These are phyloP conservation scores for Pyrgilauda ruficollis DNA, from an alignment of 2,113 vertebrate species.

Conservation along the genomic window DNA sequence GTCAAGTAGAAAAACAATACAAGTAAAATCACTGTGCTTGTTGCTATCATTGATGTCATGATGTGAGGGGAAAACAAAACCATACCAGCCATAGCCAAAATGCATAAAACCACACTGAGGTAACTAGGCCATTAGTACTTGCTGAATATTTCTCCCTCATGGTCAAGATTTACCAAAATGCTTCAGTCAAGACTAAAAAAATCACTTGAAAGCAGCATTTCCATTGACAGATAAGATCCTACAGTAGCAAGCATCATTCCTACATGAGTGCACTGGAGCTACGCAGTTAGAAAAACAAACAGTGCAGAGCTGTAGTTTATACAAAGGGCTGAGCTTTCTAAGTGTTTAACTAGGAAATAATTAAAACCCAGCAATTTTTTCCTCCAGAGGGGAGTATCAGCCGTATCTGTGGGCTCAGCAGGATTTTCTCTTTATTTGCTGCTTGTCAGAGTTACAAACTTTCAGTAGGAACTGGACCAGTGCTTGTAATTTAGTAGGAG, in stretches of 20 bases:
- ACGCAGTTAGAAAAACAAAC: not conserved
- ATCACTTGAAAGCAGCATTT: not conserved
- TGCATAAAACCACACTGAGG: not conserved
- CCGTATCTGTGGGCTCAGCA: not conserved
- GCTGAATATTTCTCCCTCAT: not conserved
- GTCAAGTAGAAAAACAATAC: not conserved
- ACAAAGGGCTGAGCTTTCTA: not conserved
- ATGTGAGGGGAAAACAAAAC: not conserved
- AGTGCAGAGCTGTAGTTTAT: not conserved
- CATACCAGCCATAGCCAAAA: not conserved
- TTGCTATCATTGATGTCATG: not conserved
- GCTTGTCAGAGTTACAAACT: not conserved
- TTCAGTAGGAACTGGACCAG: not conserved
- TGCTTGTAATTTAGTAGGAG: conserved; percentile 14
- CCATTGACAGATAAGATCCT: not conserved
- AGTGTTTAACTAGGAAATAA: not conserved
- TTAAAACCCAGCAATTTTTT: not conserved
- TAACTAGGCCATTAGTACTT: not conserved
- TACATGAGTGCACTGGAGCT: not conserved
- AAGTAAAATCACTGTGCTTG: not conserved
- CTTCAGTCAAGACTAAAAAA: not conserved
- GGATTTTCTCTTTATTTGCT: not conserved
- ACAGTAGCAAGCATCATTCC: not conserved
- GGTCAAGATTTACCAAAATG: not conserved
- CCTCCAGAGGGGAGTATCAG: not conserved